phyloP scores from a whole-genome alignment of 2,797 vertebrate species.

The Pseudochirops cupreus region DNA sequence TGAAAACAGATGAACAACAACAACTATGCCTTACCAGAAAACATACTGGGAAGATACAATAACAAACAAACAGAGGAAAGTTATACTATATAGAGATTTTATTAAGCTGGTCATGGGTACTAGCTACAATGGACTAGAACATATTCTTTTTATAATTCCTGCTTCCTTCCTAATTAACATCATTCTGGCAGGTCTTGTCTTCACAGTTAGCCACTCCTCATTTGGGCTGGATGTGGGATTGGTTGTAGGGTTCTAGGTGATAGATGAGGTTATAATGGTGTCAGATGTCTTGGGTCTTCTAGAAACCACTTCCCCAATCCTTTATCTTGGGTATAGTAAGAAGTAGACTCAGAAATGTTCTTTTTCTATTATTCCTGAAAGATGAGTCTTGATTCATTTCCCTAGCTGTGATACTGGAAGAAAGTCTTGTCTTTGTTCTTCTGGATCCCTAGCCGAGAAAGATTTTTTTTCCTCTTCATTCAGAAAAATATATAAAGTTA shows the following conservation, averaged over 20 bases:
- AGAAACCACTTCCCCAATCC: background rate
- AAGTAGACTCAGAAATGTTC: background rate
- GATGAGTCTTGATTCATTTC: background rate
- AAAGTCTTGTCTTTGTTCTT: background rate
- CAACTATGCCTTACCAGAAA: background rate
- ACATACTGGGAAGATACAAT: background rate
- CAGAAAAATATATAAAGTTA: conserved; percentile 8
- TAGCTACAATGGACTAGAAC: background rate
- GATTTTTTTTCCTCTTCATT: background rate
- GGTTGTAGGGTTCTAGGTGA: background rate
- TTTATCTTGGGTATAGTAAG: background rate
- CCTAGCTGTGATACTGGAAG: background rate
- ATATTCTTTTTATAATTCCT: background rate
- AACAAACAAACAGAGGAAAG: background rate
- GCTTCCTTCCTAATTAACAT: background rate
- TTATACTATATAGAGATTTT: background rate
- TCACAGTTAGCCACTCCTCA: background rate
- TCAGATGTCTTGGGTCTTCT: background rate
- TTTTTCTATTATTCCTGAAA: background rate
- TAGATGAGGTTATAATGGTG: background rate
- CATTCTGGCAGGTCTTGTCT: background rate
- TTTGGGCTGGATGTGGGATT: background rate
- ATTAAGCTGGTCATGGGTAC: background rate
- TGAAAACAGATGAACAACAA: background rate
- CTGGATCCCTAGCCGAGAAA: background rate